Percentiles rank a stretch among this genome's conserved stretches.
Evolutionary conservation across 2,888 invertebrate genomes (phyloP).

Genomic region (Rhabditoides inermis): DNA sequence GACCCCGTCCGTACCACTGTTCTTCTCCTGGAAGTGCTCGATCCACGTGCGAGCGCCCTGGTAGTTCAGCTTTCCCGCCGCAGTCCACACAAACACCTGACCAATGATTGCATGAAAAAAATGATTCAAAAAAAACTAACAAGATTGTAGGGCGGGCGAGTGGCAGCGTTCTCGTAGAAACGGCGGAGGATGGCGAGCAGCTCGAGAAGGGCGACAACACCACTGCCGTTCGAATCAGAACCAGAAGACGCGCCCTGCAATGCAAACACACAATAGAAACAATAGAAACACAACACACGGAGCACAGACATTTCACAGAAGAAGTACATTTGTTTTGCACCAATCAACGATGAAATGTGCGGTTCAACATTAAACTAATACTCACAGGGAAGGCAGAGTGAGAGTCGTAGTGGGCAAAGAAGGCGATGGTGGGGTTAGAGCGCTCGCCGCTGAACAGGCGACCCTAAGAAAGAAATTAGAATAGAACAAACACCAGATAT

Average conservation of each 20-base stretch:
- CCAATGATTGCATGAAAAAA: background rate
- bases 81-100: constrained; percentile 74
- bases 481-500: background rate
- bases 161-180: constrained; percentile 38
- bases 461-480: constrained; percentile 24
- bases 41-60: constrained; percentile 91
- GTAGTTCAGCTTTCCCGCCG: constrained; percentile 85
- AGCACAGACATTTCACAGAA: too few relatives aligned
- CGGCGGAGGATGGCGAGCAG: constrained; percentile 72
- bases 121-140: too few relatives aligned
- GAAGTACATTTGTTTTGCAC: too few relatives aligned
- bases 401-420: constrained; percentile 87
- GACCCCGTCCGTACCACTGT: too few relatives aligned
- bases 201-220: constrained; percentile 74
- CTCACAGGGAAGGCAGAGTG: constrained; percentile 80
- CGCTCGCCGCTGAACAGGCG: constrained; percentile 38
- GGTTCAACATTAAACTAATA: background rate
- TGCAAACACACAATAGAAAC: background rate
- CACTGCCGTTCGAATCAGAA: constrained; percentile 84
- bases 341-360: too few relatives aligned
- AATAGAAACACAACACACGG: too few relatives aligned
- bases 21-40: constrained; percentile 68
- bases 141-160: constrained; percentile 39
- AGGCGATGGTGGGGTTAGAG: constrained; percentile 71
- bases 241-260: constrained; percentile 74